Evolutionary conservation across 1,140 invertebrate species (phyloP).

Genomic region (Onthophagus taurus): DNA sequence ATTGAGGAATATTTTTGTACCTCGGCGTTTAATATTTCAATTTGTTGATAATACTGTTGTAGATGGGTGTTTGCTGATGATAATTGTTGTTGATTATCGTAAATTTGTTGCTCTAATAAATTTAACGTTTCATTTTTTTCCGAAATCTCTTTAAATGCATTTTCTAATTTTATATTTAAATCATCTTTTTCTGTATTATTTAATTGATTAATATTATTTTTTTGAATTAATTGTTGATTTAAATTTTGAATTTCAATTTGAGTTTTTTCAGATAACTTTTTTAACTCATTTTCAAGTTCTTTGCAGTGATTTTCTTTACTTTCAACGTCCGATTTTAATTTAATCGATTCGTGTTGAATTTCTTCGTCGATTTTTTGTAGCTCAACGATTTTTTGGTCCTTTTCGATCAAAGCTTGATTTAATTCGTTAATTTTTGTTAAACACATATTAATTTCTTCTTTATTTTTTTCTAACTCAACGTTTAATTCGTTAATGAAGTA

Average conservation of each 20-base stretch:
- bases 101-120: constrained; percentile 16
- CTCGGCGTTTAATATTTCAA: constrained; percentile 1
- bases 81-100: constrained; percentile 17
- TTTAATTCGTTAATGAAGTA: constrained; percentile 26
- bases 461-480: constrained; percentile 19
- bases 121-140: constrained; percentile 15
- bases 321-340: too few relatives aligned
- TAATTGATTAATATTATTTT: constrained; percentile 3
- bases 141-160: not conserved
- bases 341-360: too few relatives aligned
- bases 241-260: constrained; percentile 7
- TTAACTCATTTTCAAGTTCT: constrained; percentile 3
- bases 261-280: not conserved
- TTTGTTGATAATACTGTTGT: constrained; percentile 5
- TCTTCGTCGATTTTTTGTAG: not conserved
- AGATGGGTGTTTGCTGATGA: not conserved
- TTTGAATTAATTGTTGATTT: constrained; percentile 16
- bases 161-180: constrained; percentile 7
- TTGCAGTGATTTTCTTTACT: constrained; percentile 20
- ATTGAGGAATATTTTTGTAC: not conserved
- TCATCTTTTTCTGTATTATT: constrained; percentile 7
- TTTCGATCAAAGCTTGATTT: not conserved
- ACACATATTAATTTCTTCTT: constrained; percentile 11
- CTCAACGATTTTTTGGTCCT: not conserved
- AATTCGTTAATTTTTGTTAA: not conserved